Evolutionary conservation across 2,113 vertebrate species (phyloP), one percentile per base, ranked within the genome.

Genomic region (Lasiurus cinereus): DNA sequence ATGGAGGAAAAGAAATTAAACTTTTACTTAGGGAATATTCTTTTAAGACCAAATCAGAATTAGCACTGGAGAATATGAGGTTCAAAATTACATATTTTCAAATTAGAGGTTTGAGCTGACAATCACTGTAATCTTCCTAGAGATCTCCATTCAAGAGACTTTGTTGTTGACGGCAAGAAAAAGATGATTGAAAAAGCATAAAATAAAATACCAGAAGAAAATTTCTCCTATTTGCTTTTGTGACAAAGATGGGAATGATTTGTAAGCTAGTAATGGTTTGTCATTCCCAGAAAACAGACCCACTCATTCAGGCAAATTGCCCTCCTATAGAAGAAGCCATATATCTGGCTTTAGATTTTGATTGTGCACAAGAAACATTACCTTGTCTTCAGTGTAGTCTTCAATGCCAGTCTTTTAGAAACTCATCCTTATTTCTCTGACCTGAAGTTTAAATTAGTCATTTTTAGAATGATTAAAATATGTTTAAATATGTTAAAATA

Each of bases 401-500:
- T 70, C 24, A 24, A 69, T 89, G 39, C 6, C 18, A 73, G 6
- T 46, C 43, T 59, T 46, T 88, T 16, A 64, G 29, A 78, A 64
- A 14, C 67, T 88, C 62, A 85, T 86, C 3, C 10, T 83, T 48
- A 79, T 10, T 69, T 90, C 62, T 33, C 59, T 27, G 27, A 80
- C 93, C 19, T 72, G 18, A 95, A 90, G 59, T 95, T 82, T 88
- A 70, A 88, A 64, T 90, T 70, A 50, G 10, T 15, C 80, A 74
- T n/a, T 85, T n/a, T 46, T 72, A 16, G 16, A 85, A 89, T 85
- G 78, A 82, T 90, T 73, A 86, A 94, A 93, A 88, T 72, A 48
- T 62, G 24, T 76, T 92, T 48, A 77, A 62, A 62, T 48, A 48
- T 62, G 24, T 76, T 92, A 54, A 77, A 62, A 62, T 48, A 56